A percentile compares a stretch with the other conserved stretches of the same genome.
phyloP scores from a whole-genome alignment of 2,888 invertebrate genomes.

The Oxytorus armatus region DNA sequence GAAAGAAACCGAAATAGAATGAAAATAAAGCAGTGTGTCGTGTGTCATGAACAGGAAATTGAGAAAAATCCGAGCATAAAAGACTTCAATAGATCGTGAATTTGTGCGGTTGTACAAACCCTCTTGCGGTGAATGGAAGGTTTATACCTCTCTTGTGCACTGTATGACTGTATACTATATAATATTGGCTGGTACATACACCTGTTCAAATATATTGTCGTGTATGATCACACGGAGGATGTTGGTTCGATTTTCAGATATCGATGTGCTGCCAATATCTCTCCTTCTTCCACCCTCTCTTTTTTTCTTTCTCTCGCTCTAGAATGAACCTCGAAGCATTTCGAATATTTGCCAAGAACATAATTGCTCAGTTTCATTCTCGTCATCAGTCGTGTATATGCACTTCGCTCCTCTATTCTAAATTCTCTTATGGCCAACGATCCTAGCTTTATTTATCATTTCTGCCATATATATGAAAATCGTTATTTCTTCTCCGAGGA shows the following conservation, averaged over 20 bases:
- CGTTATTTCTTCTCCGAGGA: neutral
- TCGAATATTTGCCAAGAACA: constrained; percentile 53
- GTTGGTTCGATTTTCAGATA: constrained; percentile 54
- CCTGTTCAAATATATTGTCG: constrained; percentile 27
- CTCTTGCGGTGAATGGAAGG: constrained; percentile 7
- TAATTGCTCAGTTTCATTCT: constrained; percentile 40
- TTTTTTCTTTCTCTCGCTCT: neutral
- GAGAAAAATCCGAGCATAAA: neutral
- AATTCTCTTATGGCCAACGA: constrained; percentile 25
- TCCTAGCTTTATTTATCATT: too few species aligned
- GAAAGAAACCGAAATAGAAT: neutral
- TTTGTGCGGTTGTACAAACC: constrained; percentile 14
- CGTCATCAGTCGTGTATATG: constrained; percentile 20
- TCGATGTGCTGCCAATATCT: constrained; percentile 42
- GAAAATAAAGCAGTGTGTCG: neutral
- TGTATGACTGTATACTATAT: neutral
- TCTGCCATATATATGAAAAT: neutral
- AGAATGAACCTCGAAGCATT: constrained; percentile 31
- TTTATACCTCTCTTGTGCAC: neutral
- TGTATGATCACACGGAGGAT: constrained; percentile 3
- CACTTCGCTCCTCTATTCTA: constrained; percentile 11
- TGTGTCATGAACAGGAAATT: constrained; percentile 18
- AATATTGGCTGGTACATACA: constrained; percentile 34
- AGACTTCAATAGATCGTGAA: constrained; percentile 26
- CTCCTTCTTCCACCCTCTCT: neutral